phyloP scores from a whole-genome alignment of 1,140 invertebrate genomes.

The Drosophila sulfurigaster region DNA sequence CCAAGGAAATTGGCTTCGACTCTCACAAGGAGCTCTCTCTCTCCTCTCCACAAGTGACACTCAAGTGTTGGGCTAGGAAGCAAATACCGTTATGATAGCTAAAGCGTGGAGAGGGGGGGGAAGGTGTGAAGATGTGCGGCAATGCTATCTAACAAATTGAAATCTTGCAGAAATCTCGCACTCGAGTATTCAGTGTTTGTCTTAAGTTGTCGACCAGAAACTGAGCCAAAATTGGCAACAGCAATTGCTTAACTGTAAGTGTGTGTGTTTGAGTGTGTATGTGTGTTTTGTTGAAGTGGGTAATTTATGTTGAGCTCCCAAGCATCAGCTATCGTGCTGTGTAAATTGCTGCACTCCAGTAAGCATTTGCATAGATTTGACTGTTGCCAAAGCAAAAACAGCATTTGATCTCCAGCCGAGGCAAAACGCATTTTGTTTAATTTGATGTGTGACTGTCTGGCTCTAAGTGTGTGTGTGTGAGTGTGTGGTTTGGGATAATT shows the following conservation, averaged over 20 bases:
- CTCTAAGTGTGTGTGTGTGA: slow-evolving; percentile 3
- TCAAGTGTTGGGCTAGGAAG: not conserved
- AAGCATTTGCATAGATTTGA: slow-evolving; percentile 51
- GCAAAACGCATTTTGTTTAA: slow-evolving; percentile 50
- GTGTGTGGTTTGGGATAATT: slow-evolving; percentile 61
- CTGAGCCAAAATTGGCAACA: slow-evolving; percentile 20
- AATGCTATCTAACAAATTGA: slow-evolving; percentile 78
- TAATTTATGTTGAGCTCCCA: slow-evolving; percentile 44
- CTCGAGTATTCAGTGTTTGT: slow-evolving; percentile 48
- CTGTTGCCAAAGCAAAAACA: slow-evolving; percentile 39
- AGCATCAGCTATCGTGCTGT: slow-evolving; percentile 29
- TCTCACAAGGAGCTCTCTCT: slow-evolving; percentile 5
- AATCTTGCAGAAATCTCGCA: slow-evolving; percentile 71
- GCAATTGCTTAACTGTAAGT: not conserved
- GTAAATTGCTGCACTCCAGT: slow-evolving; percentile 46
- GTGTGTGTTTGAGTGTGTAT: slow-evolving; percentile 2
- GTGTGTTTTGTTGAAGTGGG: slow-evolving; percentile 32
- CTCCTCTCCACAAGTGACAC: slow-evolving; percentile 12
- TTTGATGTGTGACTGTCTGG: slow-evolving; percentile 12
- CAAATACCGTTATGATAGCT: slow-evolving; percentile 2
- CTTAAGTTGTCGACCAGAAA: slow-evolving; percentile 51
- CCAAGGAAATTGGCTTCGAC: slow-evolving; percentile 30
- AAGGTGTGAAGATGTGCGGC: not conserved
- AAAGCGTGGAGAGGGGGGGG: no score
- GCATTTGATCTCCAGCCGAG: slow-evolving; percentile 33